Evolutionary conservation across 2,888 invertebrate species (phyloP).

Genomic region (Lordiphosa andalusiaca): DNA sequence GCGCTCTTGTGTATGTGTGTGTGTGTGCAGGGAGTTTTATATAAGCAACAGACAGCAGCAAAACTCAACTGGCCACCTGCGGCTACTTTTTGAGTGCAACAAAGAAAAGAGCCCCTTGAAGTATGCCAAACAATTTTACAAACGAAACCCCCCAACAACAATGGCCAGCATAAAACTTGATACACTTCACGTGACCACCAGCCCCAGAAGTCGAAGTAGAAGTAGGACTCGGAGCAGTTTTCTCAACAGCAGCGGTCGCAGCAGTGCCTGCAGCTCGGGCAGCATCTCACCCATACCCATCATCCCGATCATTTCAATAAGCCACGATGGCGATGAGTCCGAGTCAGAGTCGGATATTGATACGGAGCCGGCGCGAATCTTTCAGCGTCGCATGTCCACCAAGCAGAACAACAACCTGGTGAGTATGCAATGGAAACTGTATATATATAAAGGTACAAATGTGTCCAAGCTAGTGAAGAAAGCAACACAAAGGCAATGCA

Average conservation of each 20-base stretch:
- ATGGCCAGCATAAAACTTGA: slow-evolving; percentile 66
- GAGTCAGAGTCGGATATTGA: slow-evolving; percentile 90
- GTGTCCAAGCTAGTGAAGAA: neutral
- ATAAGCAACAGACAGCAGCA: too few species aligned
- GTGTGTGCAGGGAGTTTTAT: slow-evolving; percentile 21
- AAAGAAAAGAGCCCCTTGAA: slow-evolving; percentile 27
- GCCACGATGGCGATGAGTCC: slow-evolving; percentile 82
- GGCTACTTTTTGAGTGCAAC: slow-evolving; percentile 45
- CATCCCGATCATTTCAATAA: slow-evolving; percentile 73
- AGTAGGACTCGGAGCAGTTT: slow-evolving; percentile 29
- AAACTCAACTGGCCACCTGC: slow-evolving; percentile 56
- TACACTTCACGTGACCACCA: slow-evolving; percentile 53
- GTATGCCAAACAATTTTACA: slow-evolving; percentile 18
- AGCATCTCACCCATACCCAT: slow-evolving; percentile 76
- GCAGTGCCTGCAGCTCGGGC: slow-evolving; percentile 74
- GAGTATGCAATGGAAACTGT: slow-evolving; percentile 69
- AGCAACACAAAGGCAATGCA: too few species aligned
- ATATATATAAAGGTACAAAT: too few species aligned
- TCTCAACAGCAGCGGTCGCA: slow-evolving; percentile 45
- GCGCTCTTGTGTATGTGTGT: neutral
- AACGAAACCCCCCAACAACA: slow-evolving; percentile 39
- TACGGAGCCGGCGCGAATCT: slow-evolving; percentile 87
- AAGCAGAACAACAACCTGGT: slow-evolving; percentile 91
- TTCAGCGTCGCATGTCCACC: slow-evolving; percentile 90
- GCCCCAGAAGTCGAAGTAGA: slow-evolving; percentile 27